These are phyloP conservation scores for Isoperla grammatica DNA, from an alignment of 2,888 invertebrate species.

Conservation along the genomic window DNA sequence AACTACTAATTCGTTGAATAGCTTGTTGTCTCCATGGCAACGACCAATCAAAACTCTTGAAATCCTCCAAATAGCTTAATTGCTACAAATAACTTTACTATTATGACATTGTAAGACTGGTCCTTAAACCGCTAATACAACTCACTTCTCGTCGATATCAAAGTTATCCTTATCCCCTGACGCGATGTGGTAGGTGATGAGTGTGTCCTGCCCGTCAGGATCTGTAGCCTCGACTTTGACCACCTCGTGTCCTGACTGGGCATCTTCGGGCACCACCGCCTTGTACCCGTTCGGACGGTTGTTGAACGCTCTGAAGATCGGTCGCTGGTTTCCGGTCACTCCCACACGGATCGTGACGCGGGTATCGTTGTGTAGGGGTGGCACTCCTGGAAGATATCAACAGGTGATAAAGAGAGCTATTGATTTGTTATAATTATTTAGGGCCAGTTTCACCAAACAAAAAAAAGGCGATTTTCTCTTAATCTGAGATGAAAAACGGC, in stretches of 20 bases:
- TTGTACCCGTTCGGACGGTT: constrained; percentile 59
- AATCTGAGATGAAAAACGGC: too few species aligned
- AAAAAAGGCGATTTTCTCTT: too few species aligned
- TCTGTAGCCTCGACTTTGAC: constrained; percentile 68
- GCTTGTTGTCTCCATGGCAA: too few species aligned
- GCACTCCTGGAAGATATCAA: constrained; percentile 49
- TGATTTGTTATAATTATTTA: background rate
- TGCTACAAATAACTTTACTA: too few species aligned
- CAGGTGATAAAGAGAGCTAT: constrained; percentile 9
- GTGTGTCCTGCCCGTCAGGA: constrained; percentile 68
- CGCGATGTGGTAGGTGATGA: constrained; percentile 63
- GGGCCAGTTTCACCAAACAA: too few species aligned
- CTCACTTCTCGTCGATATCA: constrained; percentile 63
- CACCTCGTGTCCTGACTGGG: constrained; percentile 61
- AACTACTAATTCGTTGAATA: too few species aligned
- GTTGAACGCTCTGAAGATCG: constrained; percentile 59
- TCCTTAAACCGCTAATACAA: too few species aligned
- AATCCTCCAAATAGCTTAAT: too few species aligned
- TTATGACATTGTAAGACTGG: too few species aligned
- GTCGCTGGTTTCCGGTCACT: constrained; percentile 73
- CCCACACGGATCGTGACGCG: constrained; percentile 66
- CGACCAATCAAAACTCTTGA: too few species aligned
- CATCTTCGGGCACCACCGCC: constrained; percentile 64
- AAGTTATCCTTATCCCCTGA: constrained; percentile 73
- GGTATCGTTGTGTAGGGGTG: constrained; percentile 60